phyloP scores from a whole-genome alignment of 2,888 invertebrate genomes.

The Himalopsyche anomala region DNA sequence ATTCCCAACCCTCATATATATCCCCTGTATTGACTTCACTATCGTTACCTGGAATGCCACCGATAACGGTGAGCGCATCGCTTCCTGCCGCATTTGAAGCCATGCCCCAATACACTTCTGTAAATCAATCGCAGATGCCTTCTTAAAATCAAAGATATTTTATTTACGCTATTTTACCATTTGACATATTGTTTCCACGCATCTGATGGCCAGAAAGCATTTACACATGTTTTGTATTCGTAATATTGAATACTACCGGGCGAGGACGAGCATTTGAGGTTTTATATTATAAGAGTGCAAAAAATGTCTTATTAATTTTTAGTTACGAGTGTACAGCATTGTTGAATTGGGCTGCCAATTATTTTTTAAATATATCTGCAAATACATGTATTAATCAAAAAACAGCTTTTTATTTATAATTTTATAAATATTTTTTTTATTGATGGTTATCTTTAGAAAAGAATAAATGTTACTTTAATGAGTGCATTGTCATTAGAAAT shows the following conservation, averaged over 20 bases:
- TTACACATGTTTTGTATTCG: neutral
- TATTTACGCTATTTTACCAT: constrained; percentile 33
- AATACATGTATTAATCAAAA: constrained; percentile 33
- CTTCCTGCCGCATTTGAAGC: constrained; percentile 80
- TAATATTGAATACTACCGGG: neutral
- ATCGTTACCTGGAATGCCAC: constrained; percentile 86
- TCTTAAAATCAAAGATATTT: constrained; percentile 53
- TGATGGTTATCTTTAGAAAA: too few relatives aligned
- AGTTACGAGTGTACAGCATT: constrained; percentile 45
- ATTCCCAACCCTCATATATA: constrained; percentile 70
- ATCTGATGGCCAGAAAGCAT: neutral
- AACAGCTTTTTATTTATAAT: constrained; percentile 9
- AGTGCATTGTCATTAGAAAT: too few relatives aligned
- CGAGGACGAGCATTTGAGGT: constrained; percentile 39
- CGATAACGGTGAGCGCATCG: constrained; percentile 86
- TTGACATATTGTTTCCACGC: neutral
- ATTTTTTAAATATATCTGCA: constrained; percentile 38
- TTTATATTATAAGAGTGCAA: constrained; percentile 44
- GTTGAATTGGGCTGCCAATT: constrained; percentile 32
- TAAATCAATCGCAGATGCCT: constrained; percentile 59
- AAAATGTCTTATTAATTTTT: constrained; percentile 38
- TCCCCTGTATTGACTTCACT: constrained; percentile 81
- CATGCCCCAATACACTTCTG: constrained; percentile 67
- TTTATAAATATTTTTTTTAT: too few relatives aligned
- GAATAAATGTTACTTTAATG: too few relatives aligned